Percentiles rank a stretch among this genome's conserved stretches.
Conservation (phyloP, 2,113 vertebrate species). For the Ibidorhyncha struthersii region DNA sequence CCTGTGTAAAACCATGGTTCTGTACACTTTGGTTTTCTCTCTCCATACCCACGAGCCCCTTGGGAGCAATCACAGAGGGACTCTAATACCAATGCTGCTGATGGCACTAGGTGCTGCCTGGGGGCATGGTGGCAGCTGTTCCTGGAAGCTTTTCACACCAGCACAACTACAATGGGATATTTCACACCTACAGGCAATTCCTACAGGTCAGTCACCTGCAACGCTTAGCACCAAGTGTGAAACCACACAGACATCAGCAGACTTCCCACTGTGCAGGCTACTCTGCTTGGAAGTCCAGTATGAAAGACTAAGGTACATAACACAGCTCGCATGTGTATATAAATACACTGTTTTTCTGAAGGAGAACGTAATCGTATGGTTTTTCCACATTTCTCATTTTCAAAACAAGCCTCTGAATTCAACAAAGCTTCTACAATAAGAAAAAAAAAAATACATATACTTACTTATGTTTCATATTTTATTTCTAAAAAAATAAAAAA, state of each 20-base stretch:
- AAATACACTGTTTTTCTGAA: background rate
- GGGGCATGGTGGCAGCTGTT: accelerated
- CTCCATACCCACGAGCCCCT: background rate
- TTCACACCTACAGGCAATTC: background rate
- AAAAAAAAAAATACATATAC: background rate
- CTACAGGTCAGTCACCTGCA: background rate
- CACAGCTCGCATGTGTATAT: background rate
- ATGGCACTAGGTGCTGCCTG: background rate
- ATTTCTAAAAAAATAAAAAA: background rate
- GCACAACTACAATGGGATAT: background rate
- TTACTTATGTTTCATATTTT: background rate
- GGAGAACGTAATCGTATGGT: background rate
- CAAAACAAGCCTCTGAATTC: background rate
- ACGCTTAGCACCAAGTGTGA: background rate
- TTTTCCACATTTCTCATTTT: background rate
- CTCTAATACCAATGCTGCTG: background rate
- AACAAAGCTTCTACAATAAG: background rate
- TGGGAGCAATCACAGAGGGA: background rate
- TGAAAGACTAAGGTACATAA: background rate
- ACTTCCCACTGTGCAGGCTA: background rate
- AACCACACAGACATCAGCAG: background rate
- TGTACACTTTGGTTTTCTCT: background rate
- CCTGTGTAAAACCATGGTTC: background rate
- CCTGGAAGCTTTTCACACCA: background rate
- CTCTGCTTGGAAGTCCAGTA: background rate